Conservation (phyloP, 1,140 invertebrate species). For the Copidosoma floridanum region DNA sequence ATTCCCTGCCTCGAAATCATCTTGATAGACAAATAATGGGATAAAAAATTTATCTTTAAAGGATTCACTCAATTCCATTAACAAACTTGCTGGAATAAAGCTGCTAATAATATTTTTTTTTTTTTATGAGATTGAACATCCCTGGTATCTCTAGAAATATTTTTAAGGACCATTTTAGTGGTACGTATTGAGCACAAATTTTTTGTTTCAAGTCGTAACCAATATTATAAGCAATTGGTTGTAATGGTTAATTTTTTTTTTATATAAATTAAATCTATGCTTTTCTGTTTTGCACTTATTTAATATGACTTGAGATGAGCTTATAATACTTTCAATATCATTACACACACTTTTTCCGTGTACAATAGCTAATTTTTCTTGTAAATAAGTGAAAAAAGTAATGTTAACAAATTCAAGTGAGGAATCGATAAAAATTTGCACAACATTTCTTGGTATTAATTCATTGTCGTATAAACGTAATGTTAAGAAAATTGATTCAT, state of each 20-base stretch:
- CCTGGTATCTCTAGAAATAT: neutral
- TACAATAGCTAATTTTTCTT: no score
- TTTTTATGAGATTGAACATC: neutral
- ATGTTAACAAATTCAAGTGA: no score
- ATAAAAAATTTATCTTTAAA: no score
- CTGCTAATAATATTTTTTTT: neutral
- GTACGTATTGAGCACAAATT: neutral
- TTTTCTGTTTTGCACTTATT: no score
- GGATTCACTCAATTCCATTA: neutral
- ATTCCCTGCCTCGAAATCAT: constrained; percentile 17
- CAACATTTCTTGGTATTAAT: no score
- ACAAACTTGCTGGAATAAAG: neutral
- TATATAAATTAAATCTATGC: no score
- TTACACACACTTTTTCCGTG: no score
- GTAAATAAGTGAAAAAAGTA: no score
- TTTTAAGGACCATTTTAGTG: constrained; percentile 1
- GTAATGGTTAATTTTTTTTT: neutral
- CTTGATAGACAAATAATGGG: constrained; percentile 18
- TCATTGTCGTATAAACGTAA: no score
- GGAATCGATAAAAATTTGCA: no score
- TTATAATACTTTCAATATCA: no score
- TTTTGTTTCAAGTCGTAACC: neutral
- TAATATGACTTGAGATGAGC: no score
- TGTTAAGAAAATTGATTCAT: neutral
- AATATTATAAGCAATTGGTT: neutral